A percentile compares a stretch with the other conserved stretches of the same genome.
phyloP scores from a whole-genome alignment of 1,140 invertebrate genomes.

The Magallana ariakensis region DNA sequence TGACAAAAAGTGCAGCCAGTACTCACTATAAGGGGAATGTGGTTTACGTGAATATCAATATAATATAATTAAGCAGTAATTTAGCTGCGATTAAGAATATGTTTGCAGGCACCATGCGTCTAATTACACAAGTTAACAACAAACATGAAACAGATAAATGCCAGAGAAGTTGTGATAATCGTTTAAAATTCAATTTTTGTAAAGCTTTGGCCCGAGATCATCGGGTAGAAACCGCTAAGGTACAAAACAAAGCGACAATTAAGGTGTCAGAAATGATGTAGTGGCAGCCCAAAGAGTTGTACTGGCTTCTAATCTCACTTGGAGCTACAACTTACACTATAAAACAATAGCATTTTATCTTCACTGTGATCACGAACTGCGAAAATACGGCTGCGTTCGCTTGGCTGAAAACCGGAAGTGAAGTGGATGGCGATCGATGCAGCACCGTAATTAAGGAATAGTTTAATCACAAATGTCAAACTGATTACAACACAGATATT shows the following conservation, averaged over 20 bases:
- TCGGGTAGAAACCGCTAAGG: slow-evolving; percentile 21
- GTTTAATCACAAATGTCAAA: slow-evolving; percentile 35
- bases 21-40: neutral
- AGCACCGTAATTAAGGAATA: slow-evolving; percentile 22
- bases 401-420: slow-evolving; percentile 22
- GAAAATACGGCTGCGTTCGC: slow-evolving; percentile 30
- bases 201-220: slow-evolving; percentile 20
- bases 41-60: slow-evolving; percentile 13
- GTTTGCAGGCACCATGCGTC: slow-evolving; percentile 6
- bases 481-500: slow-evolving; percentile 34
- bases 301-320: slow-evolving; percentile 27
- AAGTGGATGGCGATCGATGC: neutral
- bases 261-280: slow-evolving; percentile 31
- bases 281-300: slow-evolving; percentile 13
- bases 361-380: slow-evolving; percentile 30
- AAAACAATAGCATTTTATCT: slow-evolving; percentile 37
- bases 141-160: slow-evolving; percentile 37
- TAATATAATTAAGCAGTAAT: slow-evolving; percentile 35
- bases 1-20: slow-evolving; percentile 26
- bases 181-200: slow-evolving; percentile 36
- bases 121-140: slow-evolving; percentile 33
- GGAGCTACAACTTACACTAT: slow-evolving; percentile 25
- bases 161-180: slow-evolving; percentile 15
- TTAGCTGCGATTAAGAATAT: slow-evolving; percentile 12
- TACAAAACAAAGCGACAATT: slow-evolving; percentile 36